Base-by-base conservation (phyloP, 64 coral and sea anemone genomes). In the Montipora foliosa region DNA sequence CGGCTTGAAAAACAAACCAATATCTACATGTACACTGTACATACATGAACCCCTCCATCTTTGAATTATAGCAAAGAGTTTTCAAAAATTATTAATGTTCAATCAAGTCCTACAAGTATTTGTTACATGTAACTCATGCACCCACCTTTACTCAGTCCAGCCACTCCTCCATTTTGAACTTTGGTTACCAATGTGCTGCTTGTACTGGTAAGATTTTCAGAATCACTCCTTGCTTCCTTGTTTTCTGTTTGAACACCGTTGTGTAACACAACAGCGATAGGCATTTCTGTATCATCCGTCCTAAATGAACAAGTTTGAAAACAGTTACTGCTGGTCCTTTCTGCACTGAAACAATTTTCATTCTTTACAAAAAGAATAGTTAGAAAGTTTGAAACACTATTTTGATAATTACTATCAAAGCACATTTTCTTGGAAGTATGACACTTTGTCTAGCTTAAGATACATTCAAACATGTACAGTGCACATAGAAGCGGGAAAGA, bases 91-190 rank as follows among this genome's bases (percentile, higher is more conserved):
- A 24, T 24, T 24, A 24, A 67, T 67, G 62, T 67, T 55, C 52
- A n/a, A 13, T 50, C 7, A 17, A 8, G 5, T 22, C 66, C 51
- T 17, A 89, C 37, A 0, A 37, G 37, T 37, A 37, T 37, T 37
- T 37, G 37, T 37, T 37, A 37, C 37, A 37, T 37, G 37, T 37
- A 37, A 37, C 37, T 37, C 37, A 37, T 37, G 11, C 53, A 57
- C 93, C 10, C 21, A 97, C 95, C 95, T 97, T 92, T 97, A 14
- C 92, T 67, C 53, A 84, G 89, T 78, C 84, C 76, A 15, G 79
- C 21, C 9, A 97, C 77, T 60, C 91, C 89, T 88, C 95, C 95
- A 94, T 97, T 97, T 12, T 91, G 95, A 49, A 97, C 95, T 89
- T 80, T 90, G 24, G 58, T 97, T 16, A 61, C 92, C 13, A 91